Base-by-base conservation (phyloP, 2,888 invertebrate species). In the Drosophila colorata region DNA sequence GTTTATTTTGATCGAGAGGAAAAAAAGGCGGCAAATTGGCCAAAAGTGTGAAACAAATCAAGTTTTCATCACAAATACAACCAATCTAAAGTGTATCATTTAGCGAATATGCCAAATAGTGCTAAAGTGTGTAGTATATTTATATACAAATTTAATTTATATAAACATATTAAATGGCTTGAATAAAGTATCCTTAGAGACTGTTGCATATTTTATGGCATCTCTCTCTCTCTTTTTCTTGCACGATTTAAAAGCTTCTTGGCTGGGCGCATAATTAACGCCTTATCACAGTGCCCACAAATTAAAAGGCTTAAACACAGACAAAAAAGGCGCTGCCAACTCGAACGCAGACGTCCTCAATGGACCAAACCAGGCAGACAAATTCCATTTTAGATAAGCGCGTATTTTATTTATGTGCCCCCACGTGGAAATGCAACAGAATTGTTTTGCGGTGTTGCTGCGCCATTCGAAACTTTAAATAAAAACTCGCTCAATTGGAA, bases 221-320 rank as follows among this genome's bases (percentile, higher is more conserved):
- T 25, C n/a, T 11, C 40, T 43, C 20, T 41, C 14, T 35, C 35
- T 31, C 25, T 14, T 14, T 48, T 8, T 25, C 23, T 16, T 6
- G n/a, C 28, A n/a, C 20, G 52, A 40, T 23, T 35, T 35, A 55
- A 52, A 53, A 61, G 44, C 59, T 47, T 18, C 48, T 58, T 57
- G 14, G 23, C 46, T 52, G 31, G 48, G 59, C 38, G 65, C 56
- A 77, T 87, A 88, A 84, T 84, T 75, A 83, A 68, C 74, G 74
- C 71, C 63, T 76, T 87, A 88, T 88, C 89, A 57, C 69, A 69
- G 40, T 74, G 78, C 66, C 53, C 72, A 80, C 78, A 88, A 87
- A 83, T 87, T 75, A 75, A 88, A 83, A 66, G 70, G 78, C 56
- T 80, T 79, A 75, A 37, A 31, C 43, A 37, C 74, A 69, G 63